phyloP scores from a whole-genome alignment of 64 coral and sea anemone species.

The Dendrophyllia cribrosa region DNA sequence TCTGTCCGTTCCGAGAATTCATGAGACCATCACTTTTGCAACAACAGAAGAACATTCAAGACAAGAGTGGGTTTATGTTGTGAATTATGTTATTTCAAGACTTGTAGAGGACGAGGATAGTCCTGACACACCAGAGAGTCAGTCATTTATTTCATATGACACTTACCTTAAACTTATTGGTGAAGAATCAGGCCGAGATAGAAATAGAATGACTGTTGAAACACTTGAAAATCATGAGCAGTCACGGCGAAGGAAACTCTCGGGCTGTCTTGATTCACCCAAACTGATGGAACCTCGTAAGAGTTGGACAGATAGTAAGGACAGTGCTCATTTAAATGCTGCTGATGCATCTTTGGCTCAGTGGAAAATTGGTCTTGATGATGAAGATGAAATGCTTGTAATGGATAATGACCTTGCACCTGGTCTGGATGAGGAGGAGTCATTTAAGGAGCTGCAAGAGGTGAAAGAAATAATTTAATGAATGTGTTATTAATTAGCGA shows the following conservation, averaged over 20 bases:
- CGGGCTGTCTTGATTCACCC: constrained; percentile 5
- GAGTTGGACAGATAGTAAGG: constrained; percentile 24
- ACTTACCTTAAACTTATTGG: constrained; percentile 10
- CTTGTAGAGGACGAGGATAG: constrained; percentile 45
- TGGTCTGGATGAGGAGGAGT: constrained; percentile 67
- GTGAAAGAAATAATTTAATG: constrained; percentile 5
- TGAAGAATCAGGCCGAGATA: not conserved
- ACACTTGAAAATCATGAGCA: not conserved
- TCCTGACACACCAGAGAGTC: constrained; percentile 38
- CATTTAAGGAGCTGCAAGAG: constrained; percentile 94
- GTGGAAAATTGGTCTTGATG: constrained; percentile 55
- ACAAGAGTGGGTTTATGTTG: constrained; percentile 82
- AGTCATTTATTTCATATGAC: constrained; percentile 41
- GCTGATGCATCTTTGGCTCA: constrained; percentile 21
- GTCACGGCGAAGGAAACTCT: not conserved
- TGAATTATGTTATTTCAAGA: constrained; percentile 81
- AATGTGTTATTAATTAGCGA: too few relatives aligned
- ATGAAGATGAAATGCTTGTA: constrained; percentile 73
- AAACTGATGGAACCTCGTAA: not conserved
- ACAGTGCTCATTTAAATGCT: not conserved
- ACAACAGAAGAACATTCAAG: constrained; percentile 78
- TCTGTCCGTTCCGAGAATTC: constrained; percentile 84
- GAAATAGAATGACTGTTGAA: not conserved
- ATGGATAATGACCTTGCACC: constrained; percentile 68
- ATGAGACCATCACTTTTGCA: constrained; percentile 82